Conservation (phyloP, 1,140 invertebrate species). For the Caerostris extrusa region DNA sequence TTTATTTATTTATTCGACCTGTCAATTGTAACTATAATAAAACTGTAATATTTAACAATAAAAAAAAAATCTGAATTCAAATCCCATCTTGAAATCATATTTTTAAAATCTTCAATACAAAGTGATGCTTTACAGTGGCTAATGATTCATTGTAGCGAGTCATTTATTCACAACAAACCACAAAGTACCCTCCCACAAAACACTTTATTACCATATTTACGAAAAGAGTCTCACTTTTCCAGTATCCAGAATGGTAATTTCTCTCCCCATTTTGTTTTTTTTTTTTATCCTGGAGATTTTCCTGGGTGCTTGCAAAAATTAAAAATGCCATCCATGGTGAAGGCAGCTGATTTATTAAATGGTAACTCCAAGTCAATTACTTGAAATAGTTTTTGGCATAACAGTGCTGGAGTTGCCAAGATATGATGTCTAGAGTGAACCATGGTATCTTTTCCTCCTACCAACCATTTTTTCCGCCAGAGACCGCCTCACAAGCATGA, state of each 20-base stretch:
- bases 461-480: background rate
- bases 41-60: background rate
- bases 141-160: constrained; percentile 53
- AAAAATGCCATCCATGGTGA: background rate
- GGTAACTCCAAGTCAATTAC: constrained; percentile 62
- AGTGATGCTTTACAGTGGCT: constrained; percentile 39
- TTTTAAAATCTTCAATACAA: constrained; percentile 1
- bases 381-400: constrained; percentile 55
- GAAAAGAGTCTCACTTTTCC: background rate
- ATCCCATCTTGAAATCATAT: background rate
- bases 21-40: background rate
- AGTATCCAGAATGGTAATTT: constrained; percentile 44
- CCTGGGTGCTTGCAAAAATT: background rate
- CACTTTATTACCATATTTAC: constrained; percentile 52
- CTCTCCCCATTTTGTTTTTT: background rate
- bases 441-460: background rate
- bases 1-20: background rate
- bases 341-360: constrained; percentile 61
- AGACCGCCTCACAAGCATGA: background rate
- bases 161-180: constrained; percentile 39
- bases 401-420: background rate
- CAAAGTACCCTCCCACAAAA: constrained; percentile 16
- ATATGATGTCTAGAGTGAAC: background rate
- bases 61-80: constrained; percentile 8
- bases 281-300: background rate